Evolutionary conservation across 2,797 vertebrate genomes (phyloP), one percentile per base, ranked within the genome.

Genomic region (Scarus forsteni): DNA sequence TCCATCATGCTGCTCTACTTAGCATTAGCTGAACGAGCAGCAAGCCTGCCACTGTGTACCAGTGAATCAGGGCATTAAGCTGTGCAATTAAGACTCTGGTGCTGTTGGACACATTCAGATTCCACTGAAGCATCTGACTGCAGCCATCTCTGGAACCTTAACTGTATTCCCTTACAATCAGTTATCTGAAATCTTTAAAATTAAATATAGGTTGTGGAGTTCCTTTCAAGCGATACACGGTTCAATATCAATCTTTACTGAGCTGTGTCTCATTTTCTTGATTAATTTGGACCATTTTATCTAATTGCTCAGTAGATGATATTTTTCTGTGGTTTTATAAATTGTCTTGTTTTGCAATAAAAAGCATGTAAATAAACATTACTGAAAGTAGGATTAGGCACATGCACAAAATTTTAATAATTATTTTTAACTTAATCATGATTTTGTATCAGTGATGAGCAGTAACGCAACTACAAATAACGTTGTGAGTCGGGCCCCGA

Each of bases 61-160:
- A 71, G 38, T 42, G 66, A 66, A 49, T 70, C 70, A 39, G 50
- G 48, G 46, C 53, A 60, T 76, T 64, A 60, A 68, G 59, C 64
- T 57, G 62, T 15, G 60, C 54, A 45, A 65, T 68, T 16, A 55
- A 69, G 49, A 44, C 49, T 2, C 5, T 14, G 56, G 61, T 46
- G 66, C 77, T 66, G 6, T 0, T 1, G 81, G 77, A 52, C 70
- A 71, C 46, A 10, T 61, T 61, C 43, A 51, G 1, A 70, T 73
- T 42, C 48, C 68, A 71, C 55, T 64, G 63, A 68, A 1, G 16
- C 49, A 49, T 55, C 65, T 40, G n/a, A 46, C 55, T 61, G 56
- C 71, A 36, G 54, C 57, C 63, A 45, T 67, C 51, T 14, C 45
- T 53, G 58, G 64, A 76, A 46, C 45, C 27, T 15, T 53, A 39